Evolutionary conservation across 2,113 vertebrate species (phyloP), one percentile per base, ranked within the genome.

Genomic region (Spheniscus mendiculus): DNA sequence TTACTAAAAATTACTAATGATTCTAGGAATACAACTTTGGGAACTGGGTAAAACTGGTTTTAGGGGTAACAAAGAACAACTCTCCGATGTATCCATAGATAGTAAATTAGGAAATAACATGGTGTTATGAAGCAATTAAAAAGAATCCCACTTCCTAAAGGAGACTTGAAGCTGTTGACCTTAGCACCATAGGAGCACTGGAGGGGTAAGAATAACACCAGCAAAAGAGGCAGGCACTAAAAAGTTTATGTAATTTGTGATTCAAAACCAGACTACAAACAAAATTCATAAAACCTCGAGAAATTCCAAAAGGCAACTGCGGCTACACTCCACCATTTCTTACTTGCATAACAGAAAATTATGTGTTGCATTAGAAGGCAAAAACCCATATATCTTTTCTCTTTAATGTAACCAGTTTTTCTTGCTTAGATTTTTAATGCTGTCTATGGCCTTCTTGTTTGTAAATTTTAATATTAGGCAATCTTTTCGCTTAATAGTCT

Each of bases 341-440:
- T 66, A 42, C 58, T 58, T 82, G 47, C 11, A 15, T 78, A 52
- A 59, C 7, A 59, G 30, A 66, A 93, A 73, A n/a, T 21, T 7
- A 1, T 23, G 29, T 42, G 9, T 55, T 62, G 14, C 12, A 56
- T 67, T 49, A 59, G 7, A 59, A 47, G 8, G 18, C 7, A 71
- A 66, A 53, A 58, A 26, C 13, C 8, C 0, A 0, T 3, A 8
- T 44, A 22, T 16, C 1, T 52, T 53, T 82, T 67, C 18, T 29
- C 13, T 61, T 71, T 63, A 55, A 69, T 42, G 30, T 9, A 34
- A 42, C 6, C 32, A 49, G 4, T 2, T 87, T 81, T 79, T 74
- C 44, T 69, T 52, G 13, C 14, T 62, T 42, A 50, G 27, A 17
- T 63, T 29, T 73, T 74, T 36, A 70, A 69, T 5, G 18, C 11